Evolutionary conservation across 1,140 invertebrate genomes (phyloP).

Genomic region (Neelides sp.): DNA sequence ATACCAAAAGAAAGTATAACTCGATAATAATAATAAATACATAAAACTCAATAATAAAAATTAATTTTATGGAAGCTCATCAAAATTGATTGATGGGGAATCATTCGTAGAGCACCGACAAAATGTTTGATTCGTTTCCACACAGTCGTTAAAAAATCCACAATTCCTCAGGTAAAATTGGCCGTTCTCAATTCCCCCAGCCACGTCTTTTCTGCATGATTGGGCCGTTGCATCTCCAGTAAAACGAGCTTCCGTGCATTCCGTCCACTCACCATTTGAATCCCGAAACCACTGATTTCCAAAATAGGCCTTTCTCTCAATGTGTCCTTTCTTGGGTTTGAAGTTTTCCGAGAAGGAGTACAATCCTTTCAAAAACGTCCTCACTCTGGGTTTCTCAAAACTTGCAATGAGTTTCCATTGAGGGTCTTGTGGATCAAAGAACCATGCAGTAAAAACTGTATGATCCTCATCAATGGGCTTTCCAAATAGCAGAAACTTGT

Average conservation of each 20-base stretch:
- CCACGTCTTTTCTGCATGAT: no score
- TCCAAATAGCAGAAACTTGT: conserved; percentile 12
- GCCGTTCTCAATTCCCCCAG: neutral
- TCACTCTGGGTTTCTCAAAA: conserved; percentile 21
- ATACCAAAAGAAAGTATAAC: no score
- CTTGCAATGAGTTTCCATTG: conserved; percentile 20
- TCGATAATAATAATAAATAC: no score
- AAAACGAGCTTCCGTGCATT: no score
- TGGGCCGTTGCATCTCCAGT: no score
- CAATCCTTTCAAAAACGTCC: neutral
- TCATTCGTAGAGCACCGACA: neutral
- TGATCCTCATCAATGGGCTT: conserved; percentile 10
- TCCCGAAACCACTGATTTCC: conserved; percentile 1
- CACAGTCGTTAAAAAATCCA: conserved; percentile 19
- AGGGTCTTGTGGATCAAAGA: conserved; percentile 31
- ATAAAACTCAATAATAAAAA: no score
- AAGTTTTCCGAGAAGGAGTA: conserved; percentile 26
- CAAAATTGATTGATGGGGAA: conserved; percentile 11
- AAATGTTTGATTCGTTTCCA: conserved; percentile 11
- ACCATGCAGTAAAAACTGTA: conserved; percentile 22
- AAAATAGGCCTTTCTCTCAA: neutral
- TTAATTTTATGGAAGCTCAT: conserved; percentile 14
- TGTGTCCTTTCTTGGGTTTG: neutral
- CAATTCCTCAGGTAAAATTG: conserved; percentile 18
- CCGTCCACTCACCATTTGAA: conserved; percentile 5